Percentiles rank a stretch among this genome's conserved stretches.
Conservation (phyloP, 2,797 vertebrate genomes). For the Distichodus sexfasciatus region DNA sequence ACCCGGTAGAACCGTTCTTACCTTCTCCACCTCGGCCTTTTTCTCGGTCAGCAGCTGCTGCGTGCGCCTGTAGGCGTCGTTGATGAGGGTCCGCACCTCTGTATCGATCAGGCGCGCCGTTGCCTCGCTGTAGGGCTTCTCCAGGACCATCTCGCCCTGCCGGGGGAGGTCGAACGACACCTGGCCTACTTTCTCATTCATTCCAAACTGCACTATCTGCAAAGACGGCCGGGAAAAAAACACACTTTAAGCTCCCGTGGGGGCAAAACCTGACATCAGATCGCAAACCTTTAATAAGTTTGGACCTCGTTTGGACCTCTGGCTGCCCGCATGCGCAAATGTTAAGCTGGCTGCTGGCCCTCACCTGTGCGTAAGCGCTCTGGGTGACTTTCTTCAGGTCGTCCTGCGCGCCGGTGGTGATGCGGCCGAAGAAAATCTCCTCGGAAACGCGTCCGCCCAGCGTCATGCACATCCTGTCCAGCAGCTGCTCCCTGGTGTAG, state of each 20-base stretch:
- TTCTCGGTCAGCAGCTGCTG: constrained; percentile 79
- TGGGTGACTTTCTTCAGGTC: constrained; percentile 95
- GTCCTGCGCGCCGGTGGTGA: constrained; percentile 95
- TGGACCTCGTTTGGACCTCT: too few species aligned
- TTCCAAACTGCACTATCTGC: constrained; percentile 96
- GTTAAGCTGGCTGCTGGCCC: background rate
- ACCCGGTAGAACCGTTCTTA: constrained; percentile 48
- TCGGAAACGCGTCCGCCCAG: constrained; percentile 90
- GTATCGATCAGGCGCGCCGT: constrained; percentile 91
- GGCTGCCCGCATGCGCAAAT: too few species aligned
- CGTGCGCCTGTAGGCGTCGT: constrained; percentile 81
- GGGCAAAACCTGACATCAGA: too few species aligned
- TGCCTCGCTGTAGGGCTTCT: constrained; percentile 96
- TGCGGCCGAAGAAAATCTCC: constrained; percentile 91
- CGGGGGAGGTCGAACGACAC: constrained; percentile 94
- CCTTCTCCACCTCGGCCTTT: constrained; percentile 92
- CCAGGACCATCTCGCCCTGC: constrained; percentile 91
- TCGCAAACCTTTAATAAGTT: too few species aligned
- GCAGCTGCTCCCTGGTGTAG: constrained; percentile 92
- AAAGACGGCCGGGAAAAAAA: background rate
- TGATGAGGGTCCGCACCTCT: constrained; percentile 86
- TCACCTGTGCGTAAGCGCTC: constrained; percentile 91
- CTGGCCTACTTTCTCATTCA: constrained; percentile 95
- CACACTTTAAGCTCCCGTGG: too few species aligned
- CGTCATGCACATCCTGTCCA: constrained; percentile 98